Percentiles rank a stretch among this genome's conserved stretches.
These are phyloP conservation scores for Crotalus tigris DNA, from an alignment of 2,113 vertebrate genomes.

Conservation along the genomic window DNA sequence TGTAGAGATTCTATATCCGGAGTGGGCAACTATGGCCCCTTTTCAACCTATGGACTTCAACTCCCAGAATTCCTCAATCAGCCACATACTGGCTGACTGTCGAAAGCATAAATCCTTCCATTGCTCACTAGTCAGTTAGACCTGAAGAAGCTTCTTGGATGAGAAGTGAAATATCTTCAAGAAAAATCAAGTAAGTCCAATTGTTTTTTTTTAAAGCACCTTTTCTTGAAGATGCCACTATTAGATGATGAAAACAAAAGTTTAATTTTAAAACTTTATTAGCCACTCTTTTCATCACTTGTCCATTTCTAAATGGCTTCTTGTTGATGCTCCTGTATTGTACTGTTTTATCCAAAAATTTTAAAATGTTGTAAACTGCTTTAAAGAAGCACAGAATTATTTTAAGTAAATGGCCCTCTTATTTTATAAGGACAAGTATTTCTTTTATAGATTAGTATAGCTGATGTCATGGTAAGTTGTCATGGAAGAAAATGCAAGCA, in stretches of 20 bases:
- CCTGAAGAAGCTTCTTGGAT: neutral
- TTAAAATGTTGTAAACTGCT: neutral
- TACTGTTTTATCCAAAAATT: neutral
- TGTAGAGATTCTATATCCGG: neutral
- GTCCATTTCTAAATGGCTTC: neutral
- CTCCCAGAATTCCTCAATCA: neutral
- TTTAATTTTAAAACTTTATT: neutral
- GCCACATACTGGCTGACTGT: neutral
- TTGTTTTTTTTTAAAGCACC: neutral
- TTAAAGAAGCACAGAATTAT: neutral
- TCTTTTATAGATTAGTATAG: neutral
- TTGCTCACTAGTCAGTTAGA: neutral
- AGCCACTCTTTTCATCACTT: neutral
- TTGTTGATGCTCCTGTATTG: neutral
- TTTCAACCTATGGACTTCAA: neutral
- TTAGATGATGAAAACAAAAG: neutral
- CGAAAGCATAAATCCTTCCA: neutral
- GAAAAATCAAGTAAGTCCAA: neutral
- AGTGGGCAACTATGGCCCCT: neutral
- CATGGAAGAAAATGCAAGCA: neutral
- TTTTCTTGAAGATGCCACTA: neutral
- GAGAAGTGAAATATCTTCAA: neutral
- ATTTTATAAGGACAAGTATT: neutral
- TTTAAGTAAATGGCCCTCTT: neutral
- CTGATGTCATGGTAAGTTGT: neutral